Evolutionary conservation across 2,797 vertebrate species (phyloP).

Genomic region (Hephaestus fuliginosus): DNA sequence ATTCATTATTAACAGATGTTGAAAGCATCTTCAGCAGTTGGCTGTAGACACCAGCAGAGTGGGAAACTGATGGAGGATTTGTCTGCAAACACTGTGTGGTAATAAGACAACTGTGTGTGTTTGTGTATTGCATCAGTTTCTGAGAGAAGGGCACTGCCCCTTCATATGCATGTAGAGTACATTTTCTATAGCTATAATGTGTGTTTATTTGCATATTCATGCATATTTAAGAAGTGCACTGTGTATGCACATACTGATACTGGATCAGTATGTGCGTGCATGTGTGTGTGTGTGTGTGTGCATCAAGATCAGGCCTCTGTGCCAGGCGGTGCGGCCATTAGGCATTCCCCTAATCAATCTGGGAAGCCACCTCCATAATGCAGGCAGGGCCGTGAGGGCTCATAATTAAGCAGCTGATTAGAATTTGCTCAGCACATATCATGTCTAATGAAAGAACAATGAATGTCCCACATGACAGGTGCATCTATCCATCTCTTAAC

Average conservation of each 20-base stretch:
- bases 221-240: constrained; percentile 10
- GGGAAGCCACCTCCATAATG: constrained; percentile 60
- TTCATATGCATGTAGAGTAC: background rate
- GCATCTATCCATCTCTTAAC: constrained; percentile 60
- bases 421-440: constrained; percentile 76
- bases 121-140: background rate
- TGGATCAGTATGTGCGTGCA: constrained; percentile 1
- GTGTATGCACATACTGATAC: constrained; percentile 38
- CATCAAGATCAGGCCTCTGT: constrained; percentile 24
- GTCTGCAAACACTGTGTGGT: constrained; percentile 21
- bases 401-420: constrained; percentile 85
- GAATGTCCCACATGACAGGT: constrained; percentile 70
- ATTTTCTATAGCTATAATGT: background rate
- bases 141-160: background rate
- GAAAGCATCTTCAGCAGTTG: constrained; percentile 44
- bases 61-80: constrained; percentile 25
- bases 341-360: constrained; percentile 75
- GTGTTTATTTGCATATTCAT: constrained; percentile 39
- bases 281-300: constrained; percentile 9
- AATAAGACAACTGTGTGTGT: constrained; percentile 28
- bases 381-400: constrained; percentile 64
- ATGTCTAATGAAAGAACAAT: constrained; percentile 81
- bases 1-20: constrained; percentile 51
- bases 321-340: constrained; percentile 59
- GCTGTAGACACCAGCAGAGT: constrained; percentile 30